A percentile compares a stretch with the other conserved stretches of the same genome.
Conservation (phyloP, 2,113 vertebrate species). For the Oceanodroma tethys region DNA sequence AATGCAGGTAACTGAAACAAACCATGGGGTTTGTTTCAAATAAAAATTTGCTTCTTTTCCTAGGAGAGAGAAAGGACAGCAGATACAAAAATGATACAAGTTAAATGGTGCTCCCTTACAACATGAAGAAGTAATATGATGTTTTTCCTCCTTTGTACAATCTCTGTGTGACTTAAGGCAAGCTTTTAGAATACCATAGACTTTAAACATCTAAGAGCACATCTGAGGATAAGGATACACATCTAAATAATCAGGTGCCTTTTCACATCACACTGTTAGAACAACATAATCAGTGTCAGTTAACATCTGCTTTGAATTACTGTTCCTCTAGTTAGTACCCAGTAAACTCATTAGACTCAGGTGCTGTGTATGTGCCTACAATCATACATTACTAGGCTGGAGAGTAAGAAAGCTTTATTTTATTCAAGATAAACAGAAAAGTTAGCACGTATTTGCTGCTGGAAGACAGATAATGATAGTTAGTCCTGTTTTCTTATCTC, state of each 20-base stretch:
- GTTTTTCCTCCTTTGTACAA: not conserved
- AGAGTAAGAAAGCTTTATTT: not conserved
- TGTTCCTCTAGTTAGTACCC: not conserved
- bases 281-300: not conserved
- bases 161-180: not conserved
- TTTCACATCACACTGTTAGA: not conserved
- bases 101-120: not conserved
- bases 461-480: not conserved
- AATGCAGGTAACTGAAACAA: not conserved
- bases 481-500: not conserved
- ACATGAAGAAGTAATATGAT: rapidly evolving
- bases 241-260: not conserved
- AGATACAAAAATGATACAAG: not conserved
- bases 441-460: not conserved
- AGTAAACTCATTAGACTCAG: not conserved
- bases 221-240: not conserved
- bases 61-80: not conserved
- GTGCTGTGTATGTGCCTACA: not conserved
- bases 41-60: not conserved
- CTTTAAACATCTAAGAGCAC: not conserved
- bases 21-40: not conserved
- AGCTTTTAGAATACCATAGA: not conserved
- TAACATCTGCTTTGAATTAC: not conserved
- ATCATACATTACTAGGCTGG: not conserved
- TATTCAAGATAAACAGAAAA: not conserved